Percentiles rank a stretch among this genome's conserved stretches.
These are phyloP conservation scores for Seira ritae DNA, from an alignment of 2,888 invertebrate species.

Conservation along the genomic window DNA sequence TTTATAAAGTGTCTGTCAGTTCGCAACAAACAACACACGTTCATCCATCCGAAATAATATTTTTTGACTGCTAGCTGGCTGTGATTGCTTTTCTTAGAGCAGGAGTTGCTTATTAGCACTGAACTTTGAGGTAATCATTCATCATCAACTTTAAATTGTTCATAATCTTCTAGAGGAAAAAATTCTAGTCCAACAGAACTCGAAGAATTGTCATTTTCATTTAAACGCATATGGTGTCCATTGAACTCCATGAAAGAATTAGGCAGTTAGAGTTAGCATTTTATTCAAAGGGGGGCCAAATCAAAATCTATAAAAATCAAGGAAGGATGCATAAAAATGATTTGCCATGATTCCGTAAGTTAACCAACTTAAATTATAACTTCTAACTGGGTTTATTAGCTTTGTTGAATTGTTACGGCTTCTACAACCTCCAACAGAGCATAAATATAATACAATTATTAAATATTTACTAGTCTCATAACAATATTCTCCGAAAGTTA, in stretches of 20 bases:
- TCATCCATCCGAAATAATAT: slow-evolving; percentile 14
- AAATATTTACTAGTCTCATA: neutral
- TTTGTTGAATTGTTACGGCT: slow-evolving; percentile 2
- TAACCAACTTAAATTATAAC: no score
- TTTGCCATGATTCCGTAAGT: no score
- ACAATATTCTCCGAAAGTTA: neutral
- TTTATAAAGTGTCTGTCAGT: slow-evolving; percentile 1
- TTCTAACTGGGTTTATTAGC: no score
- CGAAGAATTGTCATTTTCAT: slow-evolving; percentile 11
- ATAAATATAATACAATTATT: neutral
- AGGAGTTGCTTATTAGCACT: slow-evolving; percentile 51
- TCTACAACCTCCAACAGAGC: neutral
- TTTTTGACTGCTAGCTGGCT: neutral
- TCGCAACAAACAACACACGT: slow-evolving; percentile 3
- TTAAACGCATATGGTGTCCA: no score
- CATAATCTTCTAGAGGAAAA: neutral
- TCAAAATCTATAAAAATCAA: slow-evolving; percentile 32
- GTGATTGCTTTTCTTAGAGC: slow-evolving; percentile 1
- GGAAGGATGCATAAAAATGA: slow-evolving; percentile 15
- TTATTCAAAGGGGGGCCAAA: neutral
- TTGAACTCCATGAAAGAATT: slow-evolving; percentile 19
- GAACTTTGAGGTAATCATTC: slow-evolving; percentile 38
- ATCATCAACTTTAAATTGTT: slow-evolving; percentile 37
- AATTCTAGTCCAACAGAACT: neutral
- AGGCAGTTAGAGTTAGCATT: neutral